Evolutionary conservation across 2,888 invertebrate genomes (phyloP).

Genomic region (Prosopocoilus inquinatus): DNA sequence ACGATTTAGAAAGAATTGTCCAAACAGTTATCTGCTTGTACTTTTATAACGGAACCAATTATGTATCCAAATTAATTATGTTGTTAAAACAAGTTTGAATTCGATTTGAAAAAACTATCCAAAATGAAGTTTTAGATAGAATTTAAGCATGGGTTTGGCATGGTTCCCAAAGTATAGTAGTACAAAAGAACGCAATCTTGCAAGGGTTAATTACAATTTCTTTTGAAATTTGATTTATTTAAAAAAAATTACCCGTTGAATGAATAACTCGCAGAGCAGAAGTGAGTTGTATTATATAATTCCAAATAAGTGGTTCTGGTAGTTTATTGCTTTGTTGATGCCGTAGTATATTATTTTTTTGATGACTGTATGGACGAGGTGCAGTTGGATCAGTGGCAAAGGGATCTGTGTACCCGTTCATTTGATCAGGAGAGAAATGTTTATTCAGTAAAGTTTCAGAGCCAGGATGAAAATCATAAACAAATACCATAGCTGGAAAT

Average conservation of each 20-base stretch:
- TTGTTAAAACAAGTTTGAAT: too few relatives aligned
- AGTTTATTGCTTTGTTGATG: slow-evolving; percentile 70
- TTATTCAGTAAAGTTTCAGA: slow-evolving; percentile 84
- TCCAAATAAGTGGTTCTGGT: slow-evolving; percentile 92
- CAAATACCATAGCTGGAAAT: slow-evolving; percentile 84
- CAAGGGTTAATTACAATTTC: background rate
- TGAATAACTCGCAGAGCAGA: slow-evolving; percentile 92
- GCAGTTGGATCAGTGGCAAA: slow-evolving; percentile 82
- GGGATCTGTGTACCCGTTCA: slow-evolving; percentile 71
- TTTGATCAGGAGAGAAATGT: slow-evolving; percentile 69
- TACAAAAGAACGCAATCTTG: too few relatives aligned
- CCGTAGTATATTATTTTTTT: slow-evolving; percentile 77
- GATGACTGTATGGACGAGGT: slow-evolving; percentile 77
- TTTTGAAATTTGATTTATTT: background rate
- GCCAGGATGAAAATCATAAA: slow-evolving; percentile 93
- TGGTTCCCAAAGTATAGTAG: too few relatives aligned
- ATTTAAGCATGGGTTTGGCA: too few relatives aligned
- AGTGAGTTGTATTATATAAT: slow-evolving; percentile 91
- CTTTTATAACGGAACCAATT: too few relatives aligned
- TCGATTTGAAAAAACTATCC: too few relatives aligned
- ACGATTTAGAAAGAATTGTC: too few relatives aligned
- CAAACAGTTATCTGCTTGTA: too few relatives aligned
- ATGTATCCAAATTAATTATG: too few relatives aligned
- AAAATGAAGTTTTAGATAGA: too few relatives aligned
- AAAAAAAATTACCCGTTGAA: slow-evolving; percentile 50